phyloP scores from a whole-genome alignment of 2,888 invertebrate species.

The Sphaerophoria taeniata region DNA sequence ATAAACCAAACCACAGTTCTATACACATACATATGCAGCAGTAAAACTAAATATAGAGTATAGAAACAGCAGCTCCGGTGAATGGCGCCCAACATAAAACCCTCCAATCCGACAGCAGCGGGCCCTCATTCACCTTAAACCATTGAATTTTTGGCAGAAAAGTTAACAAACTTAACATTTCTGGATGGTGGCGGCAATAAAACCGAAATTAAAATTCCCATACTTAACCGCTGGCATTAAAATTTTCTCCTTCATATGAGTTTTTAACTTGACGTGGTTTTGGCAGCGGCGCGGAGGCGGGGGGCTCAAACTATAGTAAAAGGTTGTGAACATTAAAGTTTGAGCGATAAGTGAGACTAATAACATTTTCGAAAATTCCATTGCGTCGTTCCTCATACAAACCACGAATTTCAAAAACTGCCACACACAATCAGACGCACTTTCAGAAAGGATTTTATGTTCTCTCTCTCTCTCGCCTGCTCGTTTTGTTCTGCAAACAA shows the following conservation, averaged over 20 bases:
- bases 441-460: constrained; percentile 70
- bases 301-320: background rate
- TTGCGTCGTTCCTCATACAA: constrained; percentile 45
- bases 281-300: background rate
- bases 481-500: constrained; percentile 74
- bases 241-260: constrained; percentile 75
- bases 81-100: constrained; percentile 16
- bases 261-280: constrained; percentile 74
- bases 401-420: constrained; percentile 30
- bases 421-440: constrained; percentile 43
- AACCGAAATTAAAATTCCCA: constrained; percentile 75
- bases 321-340: background rate
- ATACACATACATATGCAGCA: constrained; percentile 6
- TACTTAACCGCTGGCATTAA: constrained; percentile 74
- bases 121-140: background rate
- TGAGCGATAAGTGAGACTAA: constrained; percentile 51
- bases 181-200: constrained; percentile 71
- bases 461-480: constrained; percentile 69
- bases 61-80: constrained; percentile 8
- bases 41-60: constrained; percentile 28
- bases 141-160: constrained; percentile 64
- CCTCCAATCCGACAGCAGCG: background rate
- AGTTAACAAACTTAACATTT: constrained; percentile 74
- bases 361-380: constrained; percentile 69
- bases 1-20: constrained; percentile 7